Percentiles rank a stretch among this genome's conserved stretches.
Evolutionary conservation across 30 jellyfish, hydroid and myxozoan genomes (phyloP).

Genomic region (Aurelia coerulea): DNA sequence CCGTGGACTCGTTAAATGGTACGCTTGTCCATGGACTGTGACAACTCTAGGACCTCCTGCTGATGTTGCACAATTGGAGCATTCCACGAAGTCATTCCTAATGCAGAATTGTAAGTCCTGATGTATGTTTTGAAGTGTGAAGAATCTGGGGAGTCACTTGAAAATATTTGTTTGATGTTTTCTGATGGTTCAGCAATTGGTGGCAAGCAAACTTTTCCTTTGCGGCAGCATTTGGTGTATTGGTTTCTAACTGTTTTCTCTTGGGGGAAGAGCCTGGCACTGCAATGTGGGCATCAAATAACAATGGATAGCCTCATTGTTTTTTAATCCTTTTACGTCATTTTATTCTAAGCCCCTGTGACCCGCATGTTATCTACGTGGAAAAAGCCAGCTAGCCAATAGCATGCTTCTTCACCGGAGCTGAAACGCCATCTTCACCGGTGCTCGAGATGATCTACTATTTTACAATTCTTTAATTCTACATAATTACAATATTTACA

Average conservation of each 20-base stretch:
- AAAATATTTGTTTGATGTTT: neutral
- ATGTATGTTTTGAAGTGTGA: neutral
- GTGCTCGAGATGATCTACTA: too few species aligned
- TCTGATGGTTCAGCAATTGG: neutral
- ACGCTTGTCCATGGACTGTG: slow-evolving; percentile 5
- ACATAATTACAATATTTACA: too few species aligned
- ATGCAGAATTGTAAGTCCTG: neutral
- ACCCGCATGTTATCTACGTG: too few species aligned
- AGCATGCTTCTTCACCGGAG: too few species aligned
- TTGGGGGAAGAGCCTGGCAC: neutral
- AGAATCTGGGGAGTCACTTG: neutral
- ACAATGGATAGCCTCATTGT: too few species aligned
- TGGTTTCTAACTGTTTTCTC: neutral
- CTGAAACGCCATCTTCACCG: too few species aligned
- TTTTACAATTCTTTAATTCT: too few species aligned
- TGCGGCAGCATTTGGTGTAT: neutral
- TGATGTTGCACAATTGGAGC: neutral
- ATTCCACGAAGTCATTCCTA: neutral
- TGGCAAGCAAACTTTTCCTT: neutral
- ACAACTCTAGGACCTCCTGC: neutral
- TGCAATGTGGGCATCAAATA: neutral
- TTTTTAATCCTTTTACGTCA: too few species aligned
- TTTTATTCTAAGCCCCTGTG: too few species aligned
- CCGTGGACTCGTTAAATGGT: slow-evolving; percentile 2
- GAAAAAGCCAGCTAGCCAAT: too few species aligned